A percentile compares a stretch with the other conserved stretches of the same genome.
Conservation (phyloP, 2,113 vertebrate species). For the Zapus hudsonius region DNA sequence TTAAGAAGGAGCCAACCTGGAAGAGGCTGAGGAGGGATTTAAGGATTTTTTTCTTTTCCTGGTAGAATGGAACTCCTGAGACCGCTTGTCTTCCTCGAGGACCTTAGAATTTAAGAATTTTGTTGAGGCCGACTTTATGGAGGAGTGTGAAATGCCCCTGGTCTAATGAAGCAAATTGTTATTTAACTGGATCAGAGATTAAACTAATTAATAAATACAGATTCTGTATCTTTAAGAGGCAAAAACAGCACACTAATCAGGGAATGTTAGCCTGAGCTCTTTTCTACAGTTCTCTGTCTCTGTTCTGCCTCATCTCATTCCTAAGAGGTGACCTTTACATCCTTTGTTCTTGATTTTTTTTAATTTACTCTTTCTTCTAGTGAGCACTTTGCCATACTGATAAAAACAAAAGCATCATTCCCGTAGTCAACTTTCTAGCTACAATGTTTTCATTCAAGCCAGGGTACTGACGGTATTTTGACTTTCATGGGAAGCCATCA, state of each 20-base stretch:
- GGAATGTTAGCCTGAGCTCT: too few relatives aligned
- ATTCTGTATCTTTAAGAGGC: too few relatives aligned
- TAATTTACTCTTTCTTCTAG: background rate
- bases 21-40: background rate
- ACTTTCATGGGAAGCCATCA: background rate
- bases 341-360: too few relatives aligned
- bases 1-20: background rate
- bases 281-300: background rate
- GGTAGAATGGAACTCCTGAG: background rate
- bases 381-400: background rate
- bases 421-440: accelerated
- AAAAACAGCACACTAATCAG: background rate
- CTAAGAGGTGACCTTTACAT: background rate
- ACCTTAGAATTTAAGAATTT: background rate
- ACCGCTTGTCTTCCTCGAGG: background rate
- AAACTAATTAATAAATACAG: background rate
- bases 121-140: background rate
- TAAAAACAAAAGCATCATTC: background rate
- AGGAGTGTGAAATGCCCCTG: background rate
- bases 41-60: too few relatives aligned
- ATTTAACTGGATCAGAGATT: background rate
- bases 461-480: background rate
- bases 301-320: too few relatives aligned
- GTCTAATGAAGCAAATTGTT: background rate
- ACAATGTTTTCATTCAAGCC: background rate